A percentile compares a stretch with the other conserved stretches of the same genome.
Conservation (phyloP, 2,888 invertebrate species). For the Drosophila crucigera region DNA sequence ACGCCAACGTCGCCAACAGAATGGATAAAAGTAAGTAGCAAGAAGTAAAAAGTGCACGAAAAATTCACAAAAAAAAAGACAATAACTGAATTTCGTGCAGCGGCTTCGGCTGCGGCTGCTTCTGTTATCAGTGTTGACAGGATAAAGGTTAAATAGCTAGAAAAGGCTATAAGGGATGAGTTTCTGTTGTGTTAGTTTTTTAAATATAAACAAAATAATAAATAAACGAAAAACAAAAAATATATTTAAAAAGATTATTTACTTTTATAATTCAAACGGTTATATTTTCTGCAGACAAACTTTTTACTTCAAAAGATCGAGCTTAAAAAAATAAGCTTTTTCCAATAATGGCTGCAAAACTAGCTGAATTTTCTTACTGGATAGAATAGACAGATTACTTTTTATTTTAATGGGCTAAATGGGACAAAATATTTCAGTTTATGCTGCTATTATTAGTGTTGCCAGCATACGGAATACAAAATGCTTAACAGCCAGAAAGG, state of each 20-base stretch:
- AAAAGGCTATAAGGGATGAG: neutral
- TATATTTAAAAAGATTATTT: neutral
- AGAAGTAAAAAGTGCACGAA: constrained; percentile 21
- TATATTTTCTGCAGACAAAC: too few relatives aligned
- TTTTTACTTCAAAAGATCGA: neutral
- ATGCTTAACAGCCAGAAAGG: neutral
- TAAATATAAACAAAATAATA: neutral
- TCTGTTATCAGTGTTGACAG: constrained; percentile 7
- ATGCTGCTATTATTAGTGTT: too few relatives aligned
- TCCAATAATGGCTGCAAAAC: neutral
- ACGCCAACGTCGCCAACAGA: constrained; percentile 41
- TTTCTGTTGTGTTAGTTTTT: neutral
- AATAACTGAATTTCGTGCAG: constrained; percentile 43
- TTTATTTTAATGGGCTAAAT: too few relatives aligned
- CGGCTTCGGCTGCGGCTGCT: constrained; percentile 8
- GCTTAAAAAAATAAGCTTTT: neutral
- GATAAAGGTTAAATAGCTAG: neutral
- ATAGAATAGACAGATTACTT: too few relatives aligned
- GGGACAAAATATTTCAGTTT: too few relatives aligned
- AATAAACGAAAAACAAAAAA: neutral
- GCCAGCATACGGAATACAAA: too few relatives aligned
- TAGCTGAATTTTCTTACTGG: too few relatives aligned
- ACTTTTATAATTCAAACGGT: neutral
- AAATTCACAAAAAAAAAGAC: constrained; percentile 32
- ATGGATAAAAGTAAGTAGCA: constrained; percentile 74